Evolutionary conservation across 1,140 invertebrate species (phyloP).

Genomic region (Brachionus sp.): DNA sequence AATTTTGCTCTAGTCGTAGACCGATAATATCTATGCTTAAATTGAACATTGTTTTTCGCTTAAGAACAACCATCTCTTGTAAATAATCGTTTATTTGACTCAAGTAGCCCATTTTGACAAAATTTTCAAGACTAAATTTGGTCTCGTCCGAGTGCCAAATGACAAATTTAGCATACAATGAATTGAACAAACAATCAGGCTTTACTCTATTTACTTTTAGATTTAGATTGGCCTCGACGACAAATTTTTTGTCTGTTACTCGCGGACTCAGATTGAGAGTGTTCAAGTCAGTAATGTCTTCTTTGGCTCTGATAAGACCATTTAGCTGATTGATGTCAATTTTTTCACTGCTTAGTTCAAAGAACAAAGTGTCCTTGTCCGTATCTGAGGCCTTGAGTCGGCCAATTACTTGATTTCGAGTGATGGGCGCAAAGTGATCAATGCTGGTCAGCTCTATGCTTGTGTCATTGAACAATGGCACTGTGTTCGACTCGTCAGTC

Average conservation of each 20-base stretch:
- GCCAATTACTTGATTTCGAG: not conserved
- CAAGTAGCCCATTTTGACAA: not conserved
- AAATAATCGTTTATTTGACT: not conserved
- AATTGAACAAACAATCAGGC: not conserved
- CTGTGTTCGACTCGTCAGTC: constrained; percentile 28
- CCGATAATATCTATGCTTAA: constrained; percentile 3
- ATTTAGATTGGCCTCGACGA: not conserved
- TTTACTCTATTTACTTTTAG: not conserved
- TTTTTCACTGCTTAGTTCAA: not conserved
- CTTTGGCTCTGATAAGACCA: not conserved
- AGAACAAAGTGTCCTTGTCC: constrained; percentile 13
- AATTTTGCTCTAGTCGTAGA: not conserved
- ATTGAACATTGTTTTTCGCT: not conserved
- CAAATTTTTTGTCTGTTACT: constrained; percentile 29
- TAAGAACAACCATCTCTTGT: not conserved
- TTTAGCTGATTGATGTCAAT: constrained; percentile 12
- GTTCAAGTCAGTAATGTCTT: not conserved
- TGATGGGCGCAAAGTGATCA: not conserved
- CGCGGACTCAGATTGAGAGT: not conserved
- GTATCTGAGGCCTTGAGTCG: not conserved
- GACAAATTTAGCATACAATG: constrained; percentile 19
- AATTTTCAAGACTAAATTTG: not conserved
- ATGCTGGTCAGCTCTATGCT: not conserved
- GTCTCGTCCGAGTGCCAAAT: not conserved
- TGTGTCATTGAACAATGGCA: not conserved